Percentiles rank a stretch among this genome's conserved stretches.
Conservation (phyloP, 2,888 invertebrate species). For the Caradrina clavipalpis region DNA sequence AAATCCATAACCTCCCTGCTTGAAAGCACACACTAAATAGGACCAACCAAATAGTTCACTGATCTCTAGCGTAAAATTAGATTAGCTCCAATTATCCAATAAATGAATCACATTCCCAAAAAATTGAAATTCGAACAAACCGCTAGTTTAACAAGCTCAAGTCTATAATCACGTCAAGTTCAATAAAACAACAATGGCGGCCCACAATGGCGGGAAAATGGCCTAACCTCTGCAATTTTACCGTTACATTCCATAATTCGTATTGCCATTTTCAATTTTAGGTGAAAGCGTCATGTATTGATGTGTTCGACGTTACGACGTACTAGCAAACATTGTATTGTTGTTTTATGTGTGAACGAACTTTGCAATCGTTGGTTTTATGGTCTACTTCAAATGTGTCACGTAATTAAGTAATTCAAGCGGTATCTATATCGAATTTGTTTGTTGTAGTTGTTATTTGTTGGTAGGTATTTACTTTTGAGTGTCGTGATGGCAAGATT, state of each 20-base stretch:
- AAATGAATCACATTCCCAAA: constrained; percentile 11
- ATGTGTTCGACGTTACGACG: constrained; percentile 58
- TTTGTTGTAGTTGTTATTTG: background rate
- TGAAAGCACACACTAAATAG: background rate
- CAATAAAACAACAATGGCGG: constrained; percentile 57
- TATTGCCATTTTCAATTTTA: constrained; percentile 62
- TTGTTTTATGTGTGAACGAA: constrained; percentile 65
- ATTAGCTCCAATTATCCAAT: constrained; percentile 16
- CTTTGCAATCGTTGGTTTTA: constrained; percentile 53
- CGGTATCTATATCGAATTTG: background rate
- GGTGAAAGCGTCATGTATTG: constrained; percentile 71
- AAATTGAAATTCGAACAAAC: background rate
- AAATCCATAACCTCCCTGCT: too few relatives aligned
- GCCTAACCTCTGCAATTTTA: constrained; percentile 54
- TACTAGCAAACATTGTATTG: constrained; percentile 63
- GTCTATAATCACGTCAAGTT: constrained; percentile 42
- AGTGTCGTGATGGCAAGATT: too few relatives aligned
- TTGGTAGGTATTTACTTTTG: too few relatives aligned
- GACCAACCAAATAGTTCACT: too few relatives aligned
- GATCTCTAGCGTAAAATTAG: constrained; percentile 20
- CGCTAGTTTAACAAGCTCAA: constrained; percentile 11
- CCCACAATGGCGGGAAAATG: constrained; percentile 54
- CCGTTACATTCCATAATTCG: constrained; percentile 64
- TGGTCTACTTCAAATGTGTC: constrained; percentile 54
- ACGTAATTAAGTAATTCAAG: constrained; percentile 43